Base-by-base conservation (phyloP, 2,113 vertebrate genomes). In the Centropus unirufus region DNA sequence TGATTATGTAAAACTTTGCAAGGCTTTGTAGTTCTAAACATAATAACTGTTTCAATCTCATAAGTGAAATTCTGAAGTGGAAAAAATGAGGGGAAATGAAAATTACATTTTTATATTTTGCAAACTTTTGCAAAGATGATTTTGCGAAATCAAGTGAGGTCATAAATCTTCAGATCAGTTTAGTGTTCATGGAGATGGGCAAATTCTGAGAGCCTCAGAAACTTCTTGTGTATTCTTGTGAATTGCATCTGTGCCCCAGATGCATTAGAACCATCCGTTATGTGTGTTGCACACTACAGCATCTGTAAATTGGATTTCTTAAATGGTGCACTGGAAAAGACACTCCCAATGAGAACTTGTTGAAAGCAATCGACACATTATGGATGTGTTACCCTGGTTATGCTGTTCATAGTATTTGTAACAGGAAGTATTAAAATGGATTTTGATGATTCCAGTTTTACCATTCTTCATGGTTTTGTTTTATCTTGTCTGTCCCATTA, bases 281-380 rank as follows among this genome's bases (percentile, higher is more conserved):
- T 1, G 11, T 40, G 6, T 3, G 1, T 32, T 76, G 40, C 18
- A 12, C 9, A 3, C 12, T 6, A 0, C 1, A 6, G 32, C 32
- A 19, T 69, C 63, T 66, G 36, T 79, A 51, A 55, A 15, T 6
- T 39, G 55, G 36, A 19, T 75, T 75, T 51, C 47, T 63, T 9
- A 34, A 19, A 5, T 30, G 29, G 2, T 46, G n/a, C 1, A 0
- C 20, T 76, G 62, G 39, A 80, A n/a, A 84, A 79, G n/a, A 49
- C 0, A 0, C 14, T 66, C 76, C 78, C 59, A 74, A 0, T 3
- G 1, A 23, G 54, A 78, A 20, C 36, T 24, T 64, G 12, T n/a
- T 52, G 69, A 68, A 87, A 69, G 58, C 32, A 36, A 15, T 30
- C 46, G 20, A 39, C 21, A 29, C 30, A 66, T 89, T 55, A 21